Percentiles rank a stretch among this genome's conserved stretches.
These are phyloP conservation scores for Lanius collurio DNA, from an alignment of 2,113 vertebrate species.

Conservation along the genomic window DNA sequence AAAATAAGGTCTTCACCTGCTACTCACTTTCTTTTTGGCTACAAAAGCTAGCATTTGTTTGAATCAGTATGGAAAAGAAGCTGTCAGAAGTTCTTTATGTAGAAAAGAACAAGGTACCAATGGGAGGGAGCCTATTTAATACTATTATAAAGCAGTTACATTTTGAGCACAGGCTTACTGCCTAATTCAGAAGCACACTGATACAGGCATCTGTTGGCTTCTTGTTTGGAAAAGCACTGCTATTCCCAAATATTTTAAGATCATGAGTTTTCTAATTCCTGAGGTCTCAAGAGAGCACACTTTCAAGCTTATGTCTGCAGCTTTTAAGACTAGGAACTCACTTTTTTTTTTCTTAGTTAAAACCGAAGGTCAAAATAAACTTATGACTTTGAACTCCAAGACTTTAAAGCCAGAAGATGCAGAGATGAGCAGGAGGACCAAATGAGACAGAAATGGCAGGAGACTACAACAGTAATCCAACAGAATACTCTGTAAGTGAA, in stretches of 20 bases:
- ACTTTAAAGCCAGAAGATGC: neutral
- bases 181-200: neutral
- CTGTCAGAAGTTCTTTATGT: neutral
- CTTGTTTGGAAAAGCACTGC: neutral
- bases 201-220: neutral
- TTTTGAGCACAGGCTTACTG: neutral
- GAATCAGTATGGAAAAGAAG: neutral
- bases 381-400: neutral
- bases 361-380: neutral
- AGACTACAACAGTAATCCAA: neutral
- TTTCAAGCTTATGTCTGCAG: neutral
- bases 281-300: neutral
- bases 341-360: neutral
- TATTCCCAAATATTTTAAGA: slow-evolving; percentile 4
- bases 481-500: neutral
- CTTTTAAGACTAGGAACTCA: neutral
- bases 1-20: neutral
- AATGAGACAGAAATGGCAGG: neutral
- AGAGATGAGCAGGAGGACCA: neutral
- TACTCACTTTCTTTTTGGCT: neutral
- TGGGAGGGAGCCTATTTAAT: neutral
- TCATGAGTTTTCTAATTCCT: neutral
- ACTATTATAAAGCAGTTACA: neutral
- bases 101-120: neutral
- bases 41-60: neutral